phyloP scores from a whole-genome alignment of 35 echinoderm and acorn worm species.

The Ophioderma brevispina region DNA sequence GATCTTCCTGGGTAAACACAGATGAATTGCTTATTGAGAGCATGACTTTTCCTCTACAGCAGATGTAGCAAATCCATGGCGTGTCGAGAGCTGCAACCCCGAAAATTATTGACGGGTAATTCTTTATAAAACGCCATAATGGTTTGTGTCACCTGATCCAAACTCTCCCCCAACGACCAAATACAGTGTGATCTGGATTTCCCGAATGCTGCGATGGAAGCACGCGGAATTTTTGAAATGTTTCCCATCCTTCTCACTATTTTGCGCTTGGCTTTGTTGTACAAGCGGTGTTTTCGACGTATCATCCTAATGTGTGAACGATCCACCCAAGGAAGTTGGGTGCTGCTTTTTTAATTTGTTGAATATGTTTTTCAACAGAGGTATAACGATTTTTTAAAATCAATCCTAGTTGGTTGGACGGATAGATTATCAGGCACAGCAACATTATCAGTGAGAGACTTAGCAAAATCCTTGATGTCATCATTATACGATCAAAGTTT shows the following conservation, averaged over 20 bases:
- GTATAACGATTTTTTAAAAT: neutral
- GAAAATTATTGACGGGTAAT: neutral
- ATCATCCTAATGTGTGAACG: neutral
- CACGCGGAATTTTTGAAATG: neutral
- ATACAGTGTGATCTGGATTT: neutral
- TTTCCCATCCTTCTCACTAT: neutral
- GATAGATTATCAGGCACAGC: neutral
- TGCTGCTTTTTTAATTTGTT: neutral
- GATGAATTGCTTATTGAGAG: conserved; percentile 27
- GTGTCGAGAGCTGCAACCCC: neutral
- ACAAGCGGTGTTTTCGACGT: neutral
- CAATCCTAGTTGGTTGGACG: neutral
- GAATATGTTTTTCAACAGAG: neutral
- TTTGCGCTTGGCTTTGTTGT: conserved; percentile 5
- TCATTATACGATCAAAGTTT: conserved; percentile 5
- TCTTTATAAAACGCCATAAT: conserved; percentile 36
- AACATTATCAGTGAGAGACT: neutral
- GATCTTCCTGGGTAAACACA: conserved; percentile 25
- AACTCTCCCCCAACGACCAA: neutral
- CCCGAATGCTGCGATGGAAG: neutral
- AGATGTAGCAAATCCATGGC: neutral
- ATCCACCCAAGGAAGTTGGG: conserved; percentile 22
- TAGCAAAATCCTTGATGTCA: neutral
- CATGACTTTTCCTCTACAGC: conserved; percentile 1
- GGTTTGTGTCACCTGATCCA: conserved; percentile 12